These are phyloP conservation scores for Riparia riparia DNA, from an alignment of 2,113 vertebrate species.

Conservation along the genomic window DNA sequence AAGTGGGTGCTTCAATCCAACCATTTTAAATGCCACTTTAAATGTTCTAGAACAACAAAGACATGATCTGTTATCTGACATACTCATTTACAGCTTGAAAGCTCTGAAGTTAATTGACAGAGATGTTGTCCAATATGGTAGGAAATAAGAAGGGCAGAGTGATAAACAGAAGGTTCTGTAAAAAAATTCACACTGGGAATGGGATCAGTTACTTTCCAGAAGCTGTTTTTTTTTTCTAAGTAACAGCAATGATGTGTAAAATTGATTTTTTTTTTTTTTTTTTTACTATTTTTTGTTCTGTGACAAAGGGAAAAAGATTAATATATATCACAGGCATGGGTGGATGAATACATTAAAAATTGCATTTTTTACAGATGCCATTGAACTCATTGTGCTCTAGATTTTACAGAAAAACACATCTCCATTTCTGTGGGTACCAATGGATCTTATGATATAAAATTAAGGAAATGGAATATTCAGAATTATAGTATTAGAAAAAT, in stretches of 20 bases:
- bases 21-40: neutral
- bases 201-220: neutral
- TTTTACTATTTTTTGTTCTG: neutral
- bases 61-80: neutral
- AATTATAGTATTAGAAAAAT: neutral
- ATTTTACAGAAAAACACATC: neutral
- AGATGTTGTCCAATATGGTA: neutral
- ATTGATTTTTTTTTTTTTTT: too few relatives aligned
- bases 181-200: neutral
- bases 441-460: neutral
- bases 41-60: neutral
- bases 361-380: neutral
- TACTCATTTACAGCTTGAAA: neutral
- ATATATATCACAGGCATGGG: neutral
- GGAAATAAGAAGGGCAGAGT: neutral
- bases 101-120: neutral
- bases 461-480: neutral
- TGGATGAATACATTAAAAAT: neutral
- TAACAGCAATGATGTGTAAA: neutral
- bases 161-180: neutral
- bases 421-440: neutral
- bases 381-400: neutral
- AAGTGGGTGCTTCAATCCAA: neutral
- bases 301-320: neutral
- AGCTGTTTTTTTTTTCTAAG: neutral